Conservation (phyloP, 2,888 invertebrate species). For the Metellina segmentata region DNA sequence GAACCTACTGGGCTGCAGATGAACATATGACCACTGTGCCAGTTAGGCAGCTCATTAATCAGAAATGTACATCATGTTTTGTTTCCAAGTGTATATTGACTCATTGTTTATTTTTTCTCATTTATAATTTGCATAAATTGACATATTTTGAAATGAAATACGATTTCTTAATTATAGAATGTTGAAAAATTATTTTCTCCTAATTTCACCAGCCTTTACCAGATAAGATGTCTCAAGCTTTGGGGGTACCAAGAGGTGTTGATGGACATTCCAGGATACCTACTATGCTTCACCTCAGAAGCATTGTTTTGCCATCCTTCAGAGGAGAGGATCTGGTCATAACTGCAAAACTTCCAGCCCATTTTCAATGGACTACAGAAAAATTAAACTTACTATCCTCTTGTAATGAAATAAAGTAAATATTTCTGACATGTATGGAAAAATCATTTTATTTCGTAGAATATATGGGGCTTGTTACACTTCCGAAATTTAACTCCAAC, state of each 20-base stretch:
- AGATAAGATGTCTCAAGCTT: constrained; percentile 21
- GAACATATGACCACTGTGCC: too few species aligned
- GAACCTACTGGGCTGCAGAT: too few species aligned
- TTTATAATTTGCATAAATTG: too few species aligned
- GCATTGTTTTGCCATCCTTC: constrained; percentile 52
- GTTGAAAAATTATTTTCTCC: neutral
- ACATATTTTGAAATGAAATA: too few species aligned
- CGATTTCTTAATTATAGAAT: too few species aligned
- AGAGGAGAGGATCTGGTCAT: constrained; percentile 36
- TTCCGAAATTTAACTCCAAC: too few species aligned
- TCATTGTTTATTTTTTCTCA: too few species aligned
- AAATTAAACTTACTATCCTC: constrained; percentile 31
- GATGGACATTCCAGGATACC: constrained; percentile 43
- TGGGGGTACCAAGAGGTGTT: constrained; percentile 30
- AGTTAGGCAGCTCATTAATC: too few species aligned
- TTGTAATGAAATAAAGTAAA: constrained; percentile 18
- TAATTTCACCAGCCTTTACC: constrained; percentile 29
- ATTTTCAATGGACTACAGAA: constrained; percentile 67
- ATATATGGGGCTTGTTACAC: too few species aligned
- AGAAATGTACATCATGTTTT: too few species aligned
- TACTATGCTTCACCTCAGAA: constrained; percentile 69
- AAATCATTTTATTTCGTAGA: too few species aligned
- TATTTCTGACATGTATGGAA: neutral
- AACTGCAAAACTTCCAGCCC: constrained; percentile 37
- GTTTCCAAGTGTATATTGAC: too few species aligned